Evolutionary conservation across 2,797 vertebrate genomes (phyloP).

Genomic region (Anguilla marmorata): DNA sequence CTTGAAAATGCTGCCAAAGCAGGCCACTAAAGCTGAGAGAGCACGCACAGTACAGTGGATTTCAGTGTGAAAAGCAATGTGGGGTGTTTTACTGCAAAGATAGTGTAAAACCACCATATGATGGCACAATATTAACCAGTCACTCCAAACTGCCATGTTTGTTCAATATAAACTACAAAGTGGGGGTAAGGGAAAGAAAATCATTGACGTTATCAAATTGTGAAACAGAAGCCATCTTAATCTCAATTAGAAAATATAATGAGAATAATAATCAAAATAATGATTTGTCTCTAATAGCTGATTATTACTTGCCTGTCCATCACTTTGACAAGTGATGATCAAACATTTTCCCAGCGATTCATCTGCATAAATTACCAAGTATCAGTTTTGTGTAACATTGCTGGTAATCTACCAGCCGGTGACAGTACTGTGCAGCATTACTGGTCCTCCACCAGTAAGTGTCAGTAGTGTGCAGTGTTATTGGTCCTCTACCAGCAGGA

Average conservation of each 20-base stretch:
- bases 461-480: not conserved
- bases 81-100: not conserved
- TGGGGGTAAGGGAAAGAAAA: not conserved
- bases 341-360: not conserved
- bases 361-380: not conserved
- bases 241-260: not conserved
- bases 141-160: not conserved
- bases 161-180: not conserved
- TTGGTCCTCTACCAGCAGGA: not conserved
- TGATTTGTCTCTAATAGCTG: not conserved
- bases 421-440: not conserved
- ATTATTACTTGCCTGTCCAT: not conserved
- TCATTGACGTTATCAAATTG: not conserved
- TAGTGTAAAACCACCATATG: not conserved
- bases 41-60: not conserved
- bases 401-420: not conserved
- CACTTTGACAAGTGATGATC: not conserved
- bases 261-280: not conserved
- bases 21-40: not conserved
- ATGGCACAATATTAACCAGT: not conserved
- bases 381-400: not conserved
- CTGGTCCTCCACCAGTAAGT: not conserved
- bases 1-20: slow-evolving; percentile 35
- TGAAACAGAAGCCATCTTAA: not conserved
- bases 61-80: not conserved